phyloP scores from a whole-genome alignment of 2,113 vertebrate species.

The Diadophis punctatus region DNA sequence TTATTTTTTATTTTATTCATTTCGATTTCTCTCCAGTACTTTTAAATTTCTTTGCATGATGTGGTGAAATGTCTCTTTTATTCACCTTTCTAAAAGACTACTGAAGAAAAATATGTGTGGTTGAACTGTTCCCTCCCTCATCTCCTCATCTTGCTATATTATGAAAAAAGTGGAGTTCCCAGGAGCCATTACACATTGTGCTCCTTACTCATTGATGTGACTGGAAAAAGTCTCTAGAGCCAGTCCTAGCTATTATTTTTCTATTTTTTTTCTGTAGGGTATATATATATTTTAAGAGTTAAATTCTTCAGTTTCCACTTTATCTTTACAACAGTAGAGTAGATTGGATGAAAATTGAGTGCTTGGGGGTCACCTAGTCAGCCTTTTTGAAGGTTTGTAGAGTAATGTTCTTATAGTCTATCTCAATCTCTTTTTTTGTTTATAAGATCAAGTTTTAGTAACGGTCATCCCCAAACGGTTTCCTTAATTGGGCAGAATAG shows the following conservation, averaged over 20 bases:
- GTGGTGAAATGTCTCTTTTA: not conserved
- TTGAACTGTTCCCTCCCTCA: not conserved
- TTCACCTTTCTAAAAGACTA: not conserved
- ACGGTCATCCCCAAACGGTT: not conserved
- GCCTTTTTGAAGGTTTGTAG: not conserved
- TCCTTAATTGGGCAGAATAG: not conserved
- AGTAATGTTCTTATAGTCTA: not conserved
- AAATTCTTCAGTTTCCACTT: not conserved
- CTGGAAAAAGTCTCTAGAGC: not conserved
- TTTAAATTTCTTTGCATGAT: no score
- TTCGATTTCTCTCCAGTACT: no score
- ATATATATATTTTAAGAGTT: not conserved
- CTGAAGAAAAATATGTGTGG: no score
- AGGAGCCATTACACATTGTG: not conserved
- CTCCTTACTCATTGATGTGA: not conserved
- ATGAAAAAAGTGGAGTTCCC: not conserved
- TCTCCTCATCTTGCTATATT: not conserved
- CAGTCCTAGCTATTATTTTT: not conserved
- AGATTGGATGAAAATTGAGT: not conserved
- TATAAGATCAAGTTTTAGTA: not conserved
- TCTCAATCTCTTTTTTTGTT: not conserved
- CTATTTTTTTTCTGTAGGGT: not conserved
- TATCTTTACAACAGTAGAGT: not conserved
- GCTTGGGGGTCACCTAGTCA: not conserved
- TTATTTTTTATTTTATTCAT: no score